Evolutionary conservation across 2,113 vertebrate genomes (phyloP).

Genomic region (Periophthalmodon schlosseri): DNA sequence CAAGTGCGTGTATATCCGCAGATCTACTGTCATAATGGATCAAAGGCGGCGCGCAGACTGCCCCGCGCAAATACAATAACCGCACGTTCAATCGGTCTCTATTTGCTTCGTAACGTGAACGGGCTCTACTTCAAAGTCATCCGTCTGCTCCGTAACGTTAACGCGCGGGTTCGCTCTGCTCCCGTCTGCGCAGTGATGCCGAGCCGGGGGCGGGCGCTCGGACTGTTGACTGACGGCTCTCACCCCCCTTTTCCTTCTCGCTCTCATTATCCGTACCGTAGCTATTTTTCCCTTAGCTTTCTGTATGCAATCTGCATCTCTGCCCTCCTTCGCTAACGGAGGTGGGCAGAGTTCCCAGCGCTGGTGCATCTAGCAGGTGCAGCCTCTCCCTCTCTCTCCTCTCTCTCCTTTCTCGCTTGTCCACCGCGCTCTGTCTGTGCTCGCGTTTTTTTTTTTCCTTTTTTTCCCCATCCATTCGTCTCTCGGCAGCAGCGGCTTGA

Average conservation of each 20-base stretch:
- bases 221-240: slow-evolving; percentile 44
- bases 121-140: slow-evolving; percentile 1
- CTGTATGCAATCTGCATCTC: slow-evolving; percentile 59
- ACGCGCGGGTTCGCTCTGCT: neutral
- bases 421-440: slow-evolving; percentile 53
- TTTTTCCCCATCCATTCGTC: slow-evolving; percentile 52
- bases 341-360: slow-evolving; percentile 67
- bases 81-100: neutral
- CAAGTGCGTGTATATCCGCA: too few relatives aligned
- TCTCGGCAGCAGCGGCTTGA: slow-evolving; percentile 60
- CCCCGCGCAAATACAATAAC: neutral
- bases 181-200: slow-evolving; percentile 1
- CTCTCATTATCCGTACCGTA: slow-evolving; percentile 58
- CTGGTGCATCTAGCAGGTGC: slow-evolving; percentile 73
- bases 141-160: neutral
- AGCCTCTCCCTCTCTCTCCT: slow-evolving; percentile 73
- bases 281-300: slow-evolving; percentile 19
- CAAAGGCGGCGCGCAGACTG: neutral
- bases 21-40: neutral
- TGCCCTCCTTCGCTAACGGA: slow-evolving; percentile 56
- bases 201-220: slow-evolving; percentile 41
- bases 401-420: slow-evolving; percentile 48
- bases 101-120: neutral
- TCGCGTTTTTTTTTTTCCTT: slow-evolving; percentile 13
- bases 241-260: slow-evolving; percentile 20